A percentile compares a stretch with the other conserved stretches of the same genome.
Conservation (phyloP, 2,113 vertebrate genomes). For the Ia io region DNA sequence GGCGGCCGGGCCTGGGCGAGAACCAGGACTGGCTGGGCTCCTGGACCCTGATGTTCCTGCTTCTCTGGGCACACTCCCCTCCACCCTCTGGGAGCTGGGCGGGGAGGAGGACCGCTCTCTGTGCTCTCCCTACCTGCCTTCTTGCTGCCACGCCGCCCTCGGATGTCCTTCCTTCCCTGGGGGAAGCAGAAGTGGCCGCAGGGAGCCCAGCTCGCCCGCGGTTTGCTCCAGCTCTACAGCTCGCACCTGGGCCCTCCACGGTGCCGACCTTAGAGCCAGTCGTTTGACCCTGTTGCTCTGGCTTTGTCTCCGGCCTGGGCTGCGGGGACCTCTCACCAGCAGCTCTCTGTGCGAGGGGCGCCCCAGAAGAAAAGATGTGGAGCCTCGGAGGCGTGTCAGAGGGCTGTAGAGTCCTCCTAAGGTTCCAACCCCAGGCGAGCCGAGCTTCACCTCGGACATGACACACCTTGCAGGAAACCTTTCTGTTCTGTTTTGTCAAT, state of each 20-base stretch:
- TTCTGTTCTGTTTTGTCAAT: no score
- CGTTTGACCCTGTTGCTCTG: background rate
- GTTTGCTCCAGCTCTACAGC: background rate
- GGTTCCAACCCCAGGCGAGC: no score
- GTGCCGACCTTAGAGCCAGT: no score
- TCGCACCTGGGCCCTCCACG: background rate
- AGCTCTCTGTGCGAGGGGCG: background rate
- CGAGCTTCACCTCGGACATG: no score
- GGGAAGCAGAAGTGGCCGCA: background rate
- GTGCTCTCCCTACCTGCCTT: background rate
- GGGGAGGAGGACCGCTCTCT: background rate
- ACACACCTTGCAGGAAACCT: no score
- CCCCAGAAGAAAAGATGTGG: no score
- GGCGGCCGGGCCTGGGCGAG: accelerated
- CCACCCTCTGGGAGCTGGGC: background rate
- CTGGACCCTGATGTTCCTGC: background rate
- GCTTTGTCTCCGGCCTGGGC: background rate
- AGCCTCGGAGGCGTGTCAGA: no score
- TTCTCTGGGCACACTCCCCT: no score
- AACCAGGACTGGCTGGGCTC: background rate
- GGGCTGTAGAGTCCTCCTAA: no score
- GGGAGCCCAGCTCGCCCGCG: background rate
- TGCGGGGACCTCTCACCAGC: background rate
- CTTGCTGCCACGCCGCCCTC: background rate
- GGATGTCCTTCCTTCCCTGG: background rate